phyloP scores from a whole-genome alignment of 1,140 invertebrate genomes.

The Euura lappo region DNA sequence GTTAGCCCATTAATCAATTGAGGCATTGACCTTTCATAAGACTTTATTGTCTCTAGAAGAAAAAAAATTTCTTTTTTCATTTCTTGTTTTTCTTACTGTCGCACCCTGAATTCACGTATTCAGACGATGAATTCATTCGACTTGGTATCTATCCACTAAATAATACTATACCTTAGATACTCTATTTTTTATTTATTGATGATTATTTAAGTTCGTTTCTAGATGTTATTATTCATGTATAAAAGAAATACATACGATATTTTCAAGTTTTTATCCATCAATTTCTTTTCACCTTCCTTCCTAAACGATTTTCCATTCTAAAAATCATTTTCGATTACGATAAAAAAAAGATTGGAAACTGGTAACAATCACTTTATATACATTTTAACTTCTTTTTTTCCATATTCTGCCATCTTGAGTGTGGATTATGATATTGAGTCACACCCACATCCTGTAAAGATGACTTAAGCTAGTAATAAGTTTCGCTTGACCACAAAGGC shows the following conservation, averaged over 20 bases:
- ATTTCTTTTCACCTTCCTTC: not conserved
- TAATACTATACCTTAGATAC: slow-evolving; percentile 13
- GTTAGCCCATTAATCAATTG: too few species aligned
- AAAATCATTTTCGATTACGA: too few species aligned
- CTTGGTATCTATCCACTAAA: not conserved
- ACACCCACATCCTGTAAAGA: too few species aligned
- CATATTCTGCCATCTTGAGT: not conserved
- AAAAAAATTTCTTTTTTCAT: not conserved
- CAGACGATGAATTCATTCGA: not conserved
- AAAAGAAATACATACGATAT: slow-evolving; percentile 33
- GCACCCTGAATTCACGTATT: not conserved
- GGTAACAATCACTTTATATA: not conserved
- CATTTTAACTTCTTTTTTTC: not conserved
- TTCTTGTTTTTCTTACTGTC: not conserved
- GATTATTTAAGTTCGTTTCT: slow-evolving; percentile 30
- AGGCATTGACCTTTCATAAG: too few species aligned
- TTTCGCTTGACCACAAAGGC: too few species aligned
- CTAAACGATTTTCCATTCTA: not conserved
- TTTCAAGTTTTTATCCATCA: slow-evolving; percentile 20
- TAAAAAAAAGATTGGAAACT: not conserved
- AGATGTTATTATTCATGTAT: slow-evolving; percentile 31
- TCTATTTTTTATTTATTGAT: slow-evolving; percentile 38
- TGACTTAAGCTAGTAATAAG: too few species aligned
- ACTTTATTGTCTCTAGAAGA: too few species aligned
- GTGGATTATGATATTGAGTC: not conserved